Base-by-base conservation (phyloP, 92 coral and sea anemone genomes). In the Porites divaricata region DNA sequence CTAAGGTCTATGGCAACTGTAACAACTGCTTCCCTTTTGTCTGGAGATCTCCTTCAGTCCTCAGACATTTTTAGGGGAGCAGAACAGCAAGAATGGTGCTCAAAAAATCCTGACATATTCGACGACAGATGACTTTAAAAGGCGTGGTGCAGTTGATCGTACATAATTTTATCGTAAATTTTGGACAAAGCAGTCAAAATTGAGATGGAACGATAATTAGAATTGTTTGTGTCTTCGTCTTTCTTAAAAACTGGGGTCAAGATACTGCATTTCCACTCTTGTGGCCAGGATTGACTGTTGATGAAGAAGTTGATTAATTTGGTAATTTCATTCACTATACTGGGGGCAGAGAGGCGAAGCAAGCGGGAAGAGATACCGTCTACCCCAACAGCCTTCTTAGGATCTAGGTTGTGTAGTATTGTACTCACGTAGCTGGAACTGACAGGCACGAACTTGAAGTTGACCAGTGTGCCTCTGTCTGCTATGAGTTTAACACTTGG, bases 201-300 rank as follows among this genome's bases (percentile, higher is more conserved):
- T 15, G 91, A 81, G 51, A 88, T 81, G 21, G 85, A 91, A 15
- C 85, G 74, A 57, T 83, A 88, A 66, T 81, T 63, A n/a, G 70
- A 63, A 25, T 87, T 79, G 25, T 83, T 74, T n/a, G 87, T 80
- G 75, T 88, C 89, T 35, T 84, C 70, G 10, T 17, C 76, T 81
- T 91, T 88, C 82, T 85, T 83, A 23, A 70, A 62, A 21, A 82
- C 74, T 24, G 91, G 91, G 19, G 85, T 13, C 22, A 69, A 45
- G 70, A 70, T 87, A 72, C 90, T 86, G 63, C 75, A 56, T 74
- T 90, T 86, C 85, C 93, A 90, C 21, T 87, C 88, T 51, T 76
- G 25, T 70, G 85, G 84, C 81, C 83, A 61, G 75, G 64, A 53
- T 58, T 70, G 49, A n/a, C 70, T 35, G 21, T 2, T 57, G 54